Base-by-base conservation (phyloP, 2,113 vertebrate genomes). In the Zingel zingel region DNA sequence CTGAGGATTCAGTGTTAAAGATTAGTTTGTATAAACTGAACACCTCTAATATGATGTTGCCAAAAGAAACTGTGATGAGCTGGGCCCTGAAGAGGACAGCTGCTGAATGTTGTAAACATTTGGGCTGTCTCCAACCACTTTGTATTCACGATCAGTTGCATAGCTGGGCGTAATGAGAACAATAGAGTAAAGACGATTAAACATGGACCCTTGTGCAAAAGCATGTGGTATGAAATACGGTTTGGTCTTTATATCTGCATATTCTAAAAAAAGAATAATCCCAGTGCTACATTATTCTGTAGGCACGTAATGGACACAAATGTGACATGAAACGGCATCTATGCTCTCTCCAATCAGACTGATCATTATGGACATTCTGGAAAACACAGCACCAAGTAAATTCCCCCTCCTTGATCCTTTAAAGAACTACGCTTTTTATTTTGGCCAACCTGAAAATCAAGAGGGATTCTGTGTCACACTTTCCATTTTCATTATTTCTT, bases 61-160 rank as follows among this genome's bases (percentile, higher is more conserved):
- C 33, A 33, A 33, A 33, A 33, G 33, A 33, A 33, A 33, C 33
- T 25, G 21, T 23, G 54, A 30, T 79, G 76, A 72, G 53, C 85
- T 79, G 72, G 70, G 70, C 21, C 45, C 51, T 21, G 15, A 69
- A 59, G 63, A 73, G 19, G 33, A 51, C 82, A 56, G 69, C 74
- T 84, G 82, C 57, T 65, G 14, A 45, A 45, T 27, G 39, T 6
- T 33, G 21, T 63, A 54, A 87, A 53, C 43, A 43, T 66, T 45
- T 62, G 33, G 13, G 54, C 25, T 23, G 21, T 12, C 57, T 64
- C 64, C 50, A 74, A 43, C 48, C 62, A 56, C n/a, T 51, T 58
- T 68, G 68, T 56, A 33, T 25, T 76, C 54, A 64, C 51, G 18
- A 36, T 74, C 76, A 79, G 56, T 50, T 74, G 27, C 48, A 50